Evolutionary conservation across 2,113 vertebrate genomes (phyloP).

Genomic region (Vulpes lagopus): DNA sequence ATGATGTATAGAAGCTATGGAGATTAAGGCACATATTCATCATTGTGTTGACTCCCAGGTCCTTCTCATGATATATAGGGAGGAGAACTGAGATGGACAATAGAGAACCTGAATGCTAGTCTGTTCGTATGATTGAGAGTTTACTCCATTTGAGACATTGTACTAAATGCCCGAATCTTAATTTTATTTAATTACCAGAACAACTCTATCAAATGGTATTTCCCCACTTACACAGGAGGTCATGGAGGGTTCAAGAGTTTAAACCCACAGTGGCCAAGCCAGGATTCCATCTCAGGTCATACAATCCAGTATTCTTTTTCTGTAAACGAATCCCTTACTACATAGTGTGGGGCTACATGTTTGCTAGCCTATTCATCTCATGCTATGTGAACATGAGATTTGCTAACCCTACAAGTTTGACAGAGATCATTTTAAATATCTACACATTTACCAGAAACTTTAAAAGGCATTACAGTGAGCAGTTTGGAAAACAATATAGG

Average conservation of each 20-base stretch:
- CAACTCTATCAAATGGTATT: background rate
- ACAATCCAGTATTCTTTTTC: background rate
- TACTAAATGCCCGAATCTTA: background rate
- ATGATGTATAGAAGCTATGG: background rate
- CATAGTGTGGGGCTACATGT: too few species aligned
- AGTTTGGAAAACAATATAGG: background rate
- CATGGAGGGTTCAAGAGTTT: background rate
- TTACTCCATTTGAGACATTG: background rate
- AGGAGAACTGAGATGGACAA: background rate
- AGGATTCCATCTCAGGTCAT: background rate
- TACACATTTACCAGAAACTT: background rate
- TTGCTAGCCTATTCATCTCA: background rate
- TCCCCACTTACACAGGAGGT: background rate
- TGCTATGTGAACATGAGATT: background rate
- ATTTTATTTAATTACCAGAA: background rate
- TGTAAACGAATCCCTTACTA: background rate
- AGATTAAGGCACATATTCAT: background rate
- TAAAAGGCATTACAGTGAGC: background rate
- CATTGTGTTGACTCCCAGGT: background rate
- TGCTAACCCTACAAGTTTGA: background rate
- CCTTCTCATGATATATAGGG: background rate
- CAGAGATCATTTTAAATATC: background rate
- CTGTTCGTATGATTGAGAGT: background rate
- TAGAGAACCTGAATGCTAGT: background rate
- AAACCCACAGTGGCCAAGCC: background rate